Percentiles rank a stretch among this genome's conserved stretches.
phyloP scores from a whole-genome alignment of 2,113 vertebrate species.

The Syngnathus scovelli region DNA sequence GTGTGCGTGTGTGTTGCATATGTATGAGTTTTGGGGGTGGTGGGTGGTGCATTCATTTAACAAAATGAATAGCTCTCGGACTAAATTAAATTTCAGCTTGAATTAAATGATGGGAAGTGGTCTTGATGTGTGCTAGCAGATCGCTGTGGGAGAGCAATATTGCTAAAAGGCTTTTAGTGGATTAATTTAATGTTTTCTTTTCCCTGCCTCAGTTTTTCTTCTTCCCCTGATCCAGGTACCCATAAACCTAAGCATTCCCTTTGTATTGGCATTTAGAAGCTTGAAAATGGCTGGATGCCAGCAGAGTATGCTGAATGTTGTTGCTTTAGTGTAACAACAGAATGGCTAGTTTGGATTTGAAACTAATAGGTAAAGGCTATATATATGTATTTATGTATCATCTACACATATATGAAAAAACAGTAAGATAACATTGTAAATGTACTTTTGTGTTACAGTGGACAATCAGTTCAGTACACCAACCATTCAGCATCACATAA shows the following conservation, averaged over 20 bases:
- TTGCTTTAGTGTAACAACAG: constrained; percentile 25
- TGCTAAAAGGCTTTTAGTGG: constrained; percentile 80
- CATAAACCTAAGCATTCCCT: constrained; percentile 61
- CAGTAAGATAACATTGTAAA: too few relatives aligned
- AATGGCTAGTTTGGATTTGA: not conserved
- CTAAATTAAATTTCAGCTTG: constrained; percentile 75
- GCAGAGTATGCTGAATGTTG: constrained; percentile 26
- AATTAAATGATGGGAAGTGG: constrained; percentile 74
- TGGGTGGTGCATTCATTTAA: constrained; percentile 63
- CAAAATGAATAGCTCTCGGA: constrained; percentile 76
- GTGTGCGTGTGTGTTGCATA: constrained; percentile 20
- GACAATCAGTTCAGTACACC: not conserved
- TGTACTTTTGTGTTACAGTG: too few relatives aligned
- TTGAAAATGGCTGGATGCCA: constrained; percentile 49
- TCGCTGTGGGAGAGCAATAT: constrained; percentile 74
- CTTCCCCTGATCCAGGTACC: constrained; percentile 60
- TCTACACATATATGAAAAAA: not conserved
- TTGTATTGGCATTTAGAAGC: constrained; percentile 58
- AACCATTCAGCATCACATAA: not conserved
- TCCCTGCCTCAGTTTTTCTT: constrained; percentile 40
- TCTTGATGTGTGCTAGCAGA: constrained; percentile 58
- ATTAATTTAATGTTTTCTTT: constrained; percentile 72
- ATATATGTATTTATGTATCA: not conserved
- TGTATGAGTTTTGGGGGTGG: constrained; percentile 38
- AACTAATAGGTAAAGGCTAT: not conserved